These are phyloP conservation scores for Anolis carolinensis DNA, from an alignment of 2,113 vertebrate species.

Conservation along the genomic window DNA sequence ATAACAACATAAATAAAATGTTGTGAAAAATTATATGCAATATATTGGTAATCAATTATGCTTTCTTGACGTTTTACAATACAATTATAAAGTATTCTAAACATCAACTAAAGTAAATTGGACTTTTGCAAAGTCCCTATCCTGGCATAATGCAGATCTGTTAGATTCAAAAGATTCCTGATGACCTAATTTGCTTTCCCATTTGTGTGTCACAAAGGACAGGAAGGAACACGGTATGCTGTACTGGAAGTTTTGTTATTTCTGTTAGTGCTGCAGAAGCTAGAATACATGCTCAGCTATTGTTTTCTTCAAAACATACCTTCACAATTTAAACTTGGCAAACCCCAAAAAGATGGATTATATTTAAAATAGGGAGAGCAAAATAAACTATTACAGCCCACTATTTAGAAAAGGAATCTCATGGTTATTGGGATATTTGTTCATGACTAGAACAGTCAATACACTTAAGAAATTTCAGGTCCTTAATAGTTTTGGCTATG, in stretches of 20 bases:
- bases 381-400: not conserved
- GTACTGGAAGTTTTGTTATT: conserved; percentile 4
- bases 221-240: not conserved
- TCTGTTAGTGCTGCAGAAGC: not conserved
- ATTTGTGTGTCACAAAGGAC: conserved; percentile 9
- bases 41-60: not conserved
- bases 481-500: not conserved
- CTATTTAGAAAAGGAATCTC: not conserved
- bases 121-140: not conserved
- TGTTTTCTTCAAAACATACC: not conserved
- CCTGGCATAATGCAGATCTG: not conserved
- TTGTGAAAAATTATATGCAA: not conserved
- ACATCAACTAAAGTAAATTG: not conserved
- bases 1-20: not conserved
- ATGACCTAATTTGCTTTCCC: not conserved
- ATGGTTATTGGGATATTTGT: not conserved
- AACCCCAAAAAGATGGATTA: not conserved
- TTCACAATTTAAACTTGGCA: not conserved
- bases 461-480: conserved; percentile 5
- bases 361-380: not conserved
- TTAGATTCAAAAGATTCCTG: not conserved
- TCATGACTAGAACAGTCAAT: not conserved
- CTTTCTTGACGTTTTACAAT: not conserved
- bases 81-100: not conserved
- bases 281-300: conserved; percentile 5